These are phyloP conservation scores for Hyles euphorbiae DNA, from an alignment of 1,140 invertebrate genomes.

Conservation along the genomic window DNA sequence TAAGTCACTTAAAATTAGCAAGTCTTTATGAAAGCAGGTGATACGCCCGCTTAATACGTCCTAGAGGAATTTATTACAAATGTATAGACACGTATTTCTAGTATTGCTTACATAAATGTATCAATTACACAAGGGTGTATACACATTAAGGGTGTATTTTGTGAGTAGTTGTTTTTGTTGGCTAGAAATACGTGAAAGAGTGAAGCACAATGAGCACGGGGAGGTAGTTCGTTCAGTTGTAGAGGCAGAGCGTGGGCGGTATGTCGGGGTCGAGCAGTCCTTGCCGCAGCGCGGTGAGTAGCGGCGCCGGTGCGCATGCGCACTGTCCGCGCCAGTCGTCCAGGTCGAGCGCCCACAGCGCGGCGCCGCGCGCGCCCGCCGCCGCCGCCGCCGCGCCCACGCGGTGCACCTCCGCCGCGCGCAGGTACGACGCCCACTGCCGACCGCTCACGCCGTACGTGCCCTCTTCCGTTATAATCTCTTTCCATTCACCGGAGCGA, in stretches of 20 bases:
- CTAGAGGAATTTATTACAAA: too few species aligned
- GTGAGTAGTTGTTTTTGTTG: too few species aligned
- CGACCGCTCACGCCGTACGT: slow-evolving; percentile 83
- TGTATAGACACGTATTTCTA: too few species aligned
- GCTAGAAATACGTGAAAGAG: too few species aligned
- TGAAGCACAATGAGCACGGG: too few species aligned
- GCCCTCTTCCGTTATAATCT: slow-evolving; percentile 80
- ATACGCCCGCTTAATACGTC: not conserved
- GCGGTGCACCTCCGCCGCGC: slow-evolving; percentile 79
- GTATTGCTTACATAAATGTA: too few species aligned
- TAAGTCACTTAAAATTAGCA: slow-evolving; percentile 6
- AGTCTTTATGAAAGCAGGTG: slow-evolving; percentile 6
- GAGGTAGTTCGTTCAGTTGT: not conserved
- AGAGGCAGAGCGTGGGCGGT: slow-evolving; percentile 33
- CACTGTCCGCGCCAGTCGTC: slow-evolving; percentile 85
- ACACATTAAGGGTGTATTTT: too few species aligned
- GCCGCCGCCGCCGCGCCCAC: slow-evolving; percentile 77
- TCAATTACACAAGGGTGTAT: too few species aligned
- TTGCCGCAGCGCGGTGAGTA: slow-evolving; percentile 76
- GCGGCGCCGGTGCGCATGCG: slow-evolving; percentile 77
- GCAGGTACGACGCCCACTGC: slow-evolving; percentile 91
- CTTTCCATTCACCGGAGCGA: slow-evolving; percentile 79
- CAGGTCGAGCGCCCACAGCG: slow-evolving; percentile 87
- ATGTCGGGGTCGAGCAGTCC: slow-evolving; percentile 74
- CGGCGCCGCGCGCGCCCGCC: slow-evolving; percentile 82